Base-by-base conservation (phyloP, 2,113 vertebrate genomes). In the Phasianus colchicus region DNA sequence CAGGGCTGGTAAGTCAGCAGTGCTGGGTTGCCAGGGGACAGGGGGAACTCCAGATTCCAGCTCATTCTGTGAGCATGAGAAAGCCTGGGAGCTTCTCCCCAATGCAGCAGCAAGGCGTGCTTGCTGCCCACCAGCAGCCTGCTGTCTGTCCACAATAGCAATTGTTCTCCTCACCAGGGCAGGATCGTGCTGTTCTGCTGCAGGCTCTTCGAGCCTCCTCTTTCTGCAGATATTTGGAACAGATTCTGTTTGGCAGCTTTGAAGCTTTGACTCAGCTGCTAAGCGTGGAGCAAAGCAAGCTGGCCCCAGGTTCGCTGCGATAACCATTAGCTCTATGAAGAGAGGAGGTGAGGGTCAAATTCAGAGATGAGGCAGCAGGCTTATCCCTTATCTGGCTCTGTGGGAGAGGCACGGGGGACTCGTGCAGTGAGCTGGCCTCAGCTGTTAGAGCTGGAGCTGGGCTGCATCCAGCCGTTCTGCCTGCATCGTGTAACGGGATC, bases 201-300 rank as follows among this genome's bases (percentile, higher is more conserved):
- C 73, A 30, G 88, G 38, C 80, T 88, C 78, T 78, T 63, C 6
- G 4, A 29, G 40, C 82, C 90, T 93, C 83, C 83, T 84, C 83
- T 81, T 29, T 48, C 70, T 54, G 66, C 73, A 94, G 43, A 60
- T 83, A 90, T 90, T 84, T 90, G 95, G 95, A 94, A 79, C 30
- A 14, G 65, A 18, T 64, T 81, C 66, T 45, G n/a, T 64, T 88
- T 83, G 94, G 88, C 89, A 8, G 8, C 83, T 86, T 10, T 29
- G 79, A 77, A 13, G 19, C 73, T 60, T 96, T 86, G 90, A 72
- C 83, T 93, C 90, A 32, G 90, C 85, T 86, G 9, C 60, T 81
- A 57, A 69, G 60, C 24, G 30, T 17, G 38, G 82, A 29, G 75
- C 83, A 81, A 89, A 70, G 85, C 82, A 22, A 43, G 80, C 69